A percentile compares a stretch with the other conserved stretches of the same genome.
phyloP scores from a whole-genome alignment of 2,797 vertebrate genomes.

The Taenioides sp. region DNA sequence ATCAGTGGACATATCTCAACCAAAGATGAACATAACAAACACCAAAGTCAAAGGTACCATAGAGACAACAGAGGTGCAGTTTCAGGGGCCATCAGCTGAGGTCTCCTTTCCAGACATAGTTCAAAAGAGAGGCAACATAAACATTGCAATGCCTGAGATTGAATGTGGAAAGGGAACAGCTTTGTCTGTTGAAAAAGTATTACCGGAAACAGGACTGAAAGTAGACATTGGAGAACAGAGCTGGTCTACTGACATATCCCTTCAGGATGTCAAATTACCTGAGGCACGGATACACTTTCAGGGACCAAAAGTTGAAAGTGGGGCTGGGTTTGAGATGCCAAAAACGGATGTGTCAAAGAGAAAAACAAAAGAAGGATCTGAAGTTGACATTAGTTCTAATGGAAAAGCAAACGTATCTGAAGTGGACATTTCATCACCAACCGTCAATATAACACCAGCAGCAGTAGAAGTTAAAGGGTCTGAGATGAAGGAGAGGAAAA shows the following conservation, averaged over 20 bases:
- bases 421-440: conserved; percentile 49
- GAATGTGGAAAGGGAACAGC: conserved; percentile 36
- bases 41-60: conserved; percentile 15
- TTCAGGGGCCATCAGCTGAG: conserved; percentile 48
- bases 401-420: conserved; percentile 66
- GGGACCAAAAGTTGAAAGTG: conserved; percentile 53
- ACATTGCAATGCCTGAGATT: conserved; percentile 23
- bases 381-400: conserved; percentile 46
- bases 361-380: conserved; percentile 44
- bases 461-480: conserved; percentile 60
- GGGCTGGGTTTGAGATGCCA: conserved; percentile 53
- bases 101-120: conserved; percentile 50
- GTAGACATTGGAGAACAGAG: conserved; percentile 31
- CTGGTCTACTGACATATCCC: conserved; percentile 35
- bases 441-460: conserved; percentile 27
- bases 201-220: conserved; percentile 46
- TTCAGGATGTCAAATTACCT: conserved; percentile 48
- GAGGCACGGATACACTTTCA: conserved; percentile 42
- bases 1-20: conserved; percentile 52
- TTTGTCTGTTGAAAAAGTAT: conserved; percentile 45
- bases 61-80: conserved; percentile 26
- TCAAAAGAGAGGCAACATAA: conserved; percentile 16
- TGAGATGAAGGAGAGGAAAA: conserved; percentile 17
- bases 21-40: conserved; percentile 47
- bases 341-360: conserved; percentile 63